A percentile compares a stretch with the other conserved stretches of the same genome.
These are phyloP conservation scores for Nysson spinosus DNA, from an alignment of 2,888 invertebrate species.

Conservation along the genomic window DNA sequence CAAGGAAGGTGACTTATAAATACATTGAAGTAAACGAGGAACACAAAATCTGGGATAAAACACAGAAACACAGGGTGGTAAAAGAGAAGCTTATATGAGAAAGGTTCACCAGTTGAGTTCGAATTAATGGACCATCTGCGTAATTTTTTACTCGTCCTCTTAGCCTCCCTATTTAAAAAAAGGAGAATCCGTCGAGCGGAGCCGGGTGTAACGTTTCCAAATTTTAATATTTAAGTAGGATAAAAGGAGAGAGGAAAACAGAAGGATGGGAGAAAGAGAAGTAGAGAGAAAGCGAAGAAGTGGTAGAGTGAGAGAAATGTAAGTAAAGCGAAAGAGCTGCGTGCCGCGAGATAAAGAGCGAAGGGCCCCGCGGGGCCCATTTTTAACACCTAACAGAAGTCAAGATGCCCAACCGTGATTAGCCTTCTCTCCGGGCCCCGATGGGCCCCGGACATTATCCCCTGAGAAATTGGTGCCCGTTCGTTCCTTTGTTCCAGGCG, in stretches of 20 bases:
- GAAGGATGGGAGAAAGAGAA: neutral
- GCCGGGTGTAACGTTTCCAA: conserved; percentile 62
- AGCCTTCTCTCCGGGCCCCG: conserved; percentile 50
- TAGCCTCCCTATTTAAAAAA: conserved; percentile 4
- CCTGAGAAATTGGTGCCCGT: conserved; percentile 71
- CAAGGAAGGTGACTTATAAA: too few species aligned
- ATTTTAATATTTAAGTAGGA: conserved; percentile 63
- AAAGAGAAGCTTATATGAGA: conserved; percentile 7
- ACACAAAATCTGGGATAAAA: conserved; percentile 6
- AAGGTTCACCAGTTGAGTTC: conserved; percentile 2
- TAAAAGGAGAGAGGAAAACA: neutral
- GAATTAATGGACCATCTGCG: conserved; percentile 49
- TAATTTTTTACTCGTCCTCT: conserved; percentile 38
- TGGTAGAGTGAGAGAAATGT: conserved; percentile 29
- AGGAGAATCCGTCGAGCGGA: conserved; percentile 27
- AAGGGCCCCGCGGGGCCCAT: conserved; percentile 66
- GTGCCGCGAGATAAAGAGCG: conserved; percentile 62
- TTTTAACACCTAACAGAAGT: conserved; percentile 74
- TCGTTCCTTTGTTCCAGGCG: conserved; percentile 69
- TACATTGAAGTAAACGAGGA: too few species aligned
- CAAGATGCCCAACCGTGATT: conserved; percentile 70
- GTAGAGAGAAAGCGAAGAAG: conserved; percentile 24
- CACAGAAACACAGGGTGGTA: conserved; percentile 36
- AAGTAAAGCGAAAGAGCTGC: conserved; percentile 26
- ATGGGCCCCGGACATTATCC: conserved; percentile 64